phyloP scores from a whole-genome alignment of 2,113 vertebrate genomes.

The Clinocottus analis region DNA sequence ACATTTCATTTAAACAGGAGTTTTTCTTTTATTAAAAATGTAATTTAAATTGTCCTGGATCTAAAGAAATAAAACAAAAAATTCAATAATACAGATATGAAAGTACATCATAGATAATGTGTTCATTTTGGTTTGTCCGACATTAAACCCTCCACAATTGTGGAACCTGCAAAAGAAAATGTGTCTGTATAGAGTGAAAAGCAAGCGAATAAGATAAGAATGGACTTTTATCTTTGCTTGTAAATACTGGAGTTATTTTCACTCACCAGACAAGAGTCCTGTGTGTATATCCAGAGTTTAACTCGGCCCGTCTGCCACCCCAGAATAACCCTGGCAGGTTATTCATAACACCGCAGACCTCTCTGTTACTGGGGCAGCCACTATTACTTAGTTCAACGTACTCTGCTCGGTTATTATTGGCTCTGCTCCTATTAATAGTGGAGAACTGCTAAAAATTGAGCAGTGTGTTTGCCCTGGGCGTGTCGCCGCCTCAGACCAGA shows the following conservation, averaged over 20 bases:
- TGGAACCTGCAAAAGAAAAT: neutral
- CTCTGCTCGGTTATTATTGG: conserved; percentile 77
- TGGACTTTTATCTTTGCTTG: conserved; percentile 50
- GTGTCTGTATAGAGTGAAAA: neutral
- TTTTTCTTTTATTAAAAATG: neutral
- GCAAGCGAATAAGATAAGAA: neutral
- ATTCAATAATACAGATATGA: neutral
- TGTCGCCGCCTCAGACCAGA: conserved; percentile 62
- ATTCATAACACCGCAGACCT: conserved; percentile 62
- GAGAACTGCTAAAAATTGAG: conserved; percentile 80
- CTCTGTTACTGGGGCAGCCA: conserved; percentile 76
- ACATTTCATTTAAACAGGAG: neutral
- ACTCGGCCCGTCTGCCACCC: conserved; percentile 67
- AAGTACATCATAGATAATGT: neutral
- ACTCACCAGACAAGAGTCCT: conserved; percentile 54
- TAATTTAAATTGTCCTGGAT: neutral
- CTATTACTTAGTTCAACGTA: conserved; percentile 74
- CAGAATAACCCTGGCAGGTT: conserved; percentile 71
- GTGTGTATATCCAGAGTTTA: conserved; percentile 67
- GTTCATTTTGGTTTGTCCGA: neutral
- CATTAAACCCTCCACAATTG: neutral
- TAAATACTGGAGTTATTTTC: conserved; percentile 70
- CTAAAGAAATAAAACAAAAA: neutral
- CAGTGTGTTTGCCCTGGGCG: conserved; percentile 73
- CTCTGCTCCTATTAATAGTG: conserved; percentile 79